These are phyloP conservation scores for Diceros bicornis DNA, from an alignment of 2,797 vertebrate species.

Conservation along the genomic window DNA sequence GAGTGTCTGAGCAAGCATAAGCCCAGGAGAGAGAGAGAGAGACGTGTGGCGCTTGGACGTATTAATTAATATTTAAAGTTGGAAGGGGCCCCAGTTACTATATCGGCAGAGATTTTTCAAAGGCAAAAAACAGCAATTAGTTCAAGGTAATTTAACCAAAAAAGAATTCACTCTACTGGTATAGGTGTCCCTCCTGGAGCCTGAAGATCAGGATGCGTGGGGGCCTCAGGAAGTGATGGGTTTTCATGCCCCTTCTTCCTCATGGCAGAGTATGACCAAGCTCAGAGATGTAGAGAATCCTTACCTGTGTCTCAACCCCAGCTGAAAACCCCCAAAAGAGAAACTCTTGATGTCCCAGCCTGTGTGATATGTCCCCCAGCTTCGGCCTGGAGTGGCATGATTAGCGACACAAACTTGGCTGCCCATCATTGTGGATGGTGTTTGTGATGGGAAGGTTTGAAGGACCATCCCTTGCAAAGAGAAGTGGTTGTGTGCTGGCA, in stretches of 20 bases:
- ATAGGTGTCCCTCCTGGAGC: no score
- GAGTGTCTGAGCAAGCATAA: neutral
- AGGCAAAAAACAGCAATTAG: conserved; percentile 8
- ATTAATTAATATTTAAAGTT: neutral
- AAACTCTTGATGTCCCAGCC: neutral
- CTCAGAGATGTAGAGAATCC: neutral
- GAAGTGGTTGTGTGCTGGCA: neutral
- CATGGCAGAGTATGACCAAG: neutral
- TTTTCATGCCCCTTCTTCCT: neutral
- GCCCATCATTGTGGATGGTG: neutral
- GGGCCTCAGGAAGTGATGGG: neutral
- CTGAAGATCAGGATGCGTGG: neutral
- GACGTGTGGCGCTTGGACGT: neutral
- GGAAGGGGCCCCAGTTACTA: neutral
- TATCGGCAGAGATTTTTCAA: neutral
- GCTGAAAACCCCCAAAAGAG: neutral
- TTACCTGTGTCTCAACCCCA: neutral
- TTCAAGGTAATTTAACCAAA: neutral
- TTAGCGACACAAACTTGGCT: neutral
- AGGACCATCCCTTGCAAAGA: neutral
- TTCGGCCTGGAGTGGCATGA: neutral
- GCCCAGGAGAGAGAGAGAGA: neutral
- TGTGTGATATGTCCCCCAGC: no score
- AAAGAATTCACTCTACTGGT: neutral
- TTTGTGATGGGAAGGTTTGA: neutral